Percentiles rank a stretch among this genome's conserved stretches.
phyloP scores from a whole-genome alignment of 2,888 invertebrate genomes.

The Microchrysa polita region DNA sequence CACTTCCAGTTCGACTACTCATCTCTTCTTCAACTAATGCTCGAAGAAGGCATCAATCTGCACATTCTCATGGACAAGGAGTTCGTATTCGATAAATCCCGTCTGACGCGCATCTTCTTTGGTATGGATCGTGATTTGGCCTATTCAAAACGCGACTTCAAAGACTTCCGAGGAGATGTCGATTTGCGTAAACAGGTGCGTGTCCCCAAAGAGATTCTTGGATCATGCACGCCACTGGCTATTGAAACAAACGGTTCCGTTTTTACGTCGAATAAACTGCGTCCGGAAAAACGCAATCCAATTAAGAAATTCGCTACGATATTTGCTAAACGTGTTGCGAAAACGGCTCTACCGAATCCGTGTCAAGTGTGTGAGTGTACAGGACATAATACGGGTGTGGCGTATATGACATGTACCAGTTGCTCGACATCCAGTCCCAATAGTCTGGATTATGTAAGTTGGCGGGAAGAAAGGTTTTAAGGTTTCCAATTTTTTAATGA shows the following conservation, averaged over 20 bases:
- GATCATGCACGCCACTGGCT: conserved; percentile 82
- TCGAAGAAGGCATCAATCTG: conserved; percentile 82
- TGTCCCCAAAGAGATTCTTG: conserved; percentile 78
- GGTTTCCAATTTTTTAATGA: not conserved
- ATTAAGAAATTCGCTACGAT: conserved; percentile 73
- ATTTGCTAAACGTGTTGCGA: conserved; percentile 73
- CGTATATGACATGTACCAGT: conserved; percentile 73
- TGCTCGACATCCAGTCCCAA: conserved; percentile 65
- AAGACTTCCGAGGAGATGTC: conserved; percentile 74
- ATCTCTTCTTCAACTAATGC: conserved; percentile 80
- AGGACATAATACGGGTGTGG: conserved; percentile 72
- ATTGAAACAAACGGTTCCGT: conserved; percentile 83
- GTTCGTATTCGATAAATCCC: conserved; percentile 78
- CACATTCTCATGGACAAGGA: conserved; percentile 86
- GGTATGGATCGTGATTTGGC: conserved; percentile 81
- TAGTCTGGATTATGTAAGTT: conserved; percentile 66
- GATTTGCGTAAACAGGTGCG: conserved; percentile 78
- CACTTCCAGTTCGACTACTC: conserved; percentile 78
- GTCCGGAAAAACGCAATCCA: conserved; percentile 67
- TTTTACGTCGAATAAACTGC: conserved; percentile 71
- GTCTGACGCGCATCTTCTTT: conserved; percentile 77
- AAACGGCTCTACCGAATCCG: conserved; percentile 69
- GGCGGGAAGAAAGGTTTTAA: conserved; percentile 45
- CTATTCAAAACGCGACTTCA: conserved; percentile 82
- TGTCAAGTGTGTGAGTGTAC: conserved; percentile 78